phyloP scores from a whole-genome alignment of 1,140 invertebrate genomes.

The Plodia interpunctella region DNA sequence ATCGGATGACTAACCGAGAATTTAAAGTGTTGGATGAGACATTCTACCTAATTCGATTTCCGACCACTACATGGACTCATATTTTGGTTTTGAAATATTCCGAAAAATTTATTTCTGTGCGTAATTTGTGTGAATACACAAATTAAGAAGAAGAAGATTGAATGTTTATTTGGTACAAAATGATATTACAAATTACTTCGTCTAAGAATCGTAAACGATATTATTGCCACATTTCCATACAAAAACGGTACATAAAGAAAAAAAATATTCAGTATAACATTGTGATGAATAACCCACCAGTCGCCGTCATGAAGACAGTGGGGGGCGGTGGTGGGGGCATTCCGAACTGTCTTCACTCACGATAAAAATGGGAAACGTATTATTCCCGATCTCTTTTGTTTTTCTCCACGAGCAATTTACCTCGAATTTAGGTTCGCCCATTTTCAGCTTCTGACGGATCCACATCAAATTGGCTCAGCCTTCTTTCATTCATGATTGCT shows the following conservation, averaged over 20 bases:
- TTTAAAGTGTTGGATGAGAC: too few relatives aligned
- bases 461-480: background rate
- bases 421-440: background rate
- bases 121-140: too few relatives aligned
- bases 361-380: constrained; percentile 22
- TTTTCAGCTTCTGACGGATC: constrained; percentile 6
- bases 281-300: constrained; percentile 15
- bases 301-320: background rate
- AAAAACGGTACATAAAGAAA: background rate
- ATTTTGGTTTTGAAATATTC: too few relatives aligned
- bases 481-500: background rate
- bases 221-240: too few relatives aligned
- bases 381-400: constrained; percentile 23
- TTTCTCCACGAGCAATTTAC: constrained; percentile 21
- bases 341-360: background rate
- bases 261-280: constrained; percentile 9
- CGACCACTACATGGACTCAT: too few relatives aligned
- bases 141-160: too few relatives aligned
- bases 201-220: too few relatives aligned
- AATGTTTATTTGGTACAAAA: too few relatives aligned
- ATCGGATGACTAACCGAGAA: too few relatives aligned
- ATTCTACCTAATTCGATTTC: too few relatives aligned
- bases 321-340: background rate
- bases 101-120: too few relatives aligned
- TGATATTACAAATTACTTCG: too few relatives aligned